These are phyloP conservation scores for Mayetiola destructor DNA, from an alignment of 2,888 invertebrate genomes.

Conservation along the genomic window DNA sequence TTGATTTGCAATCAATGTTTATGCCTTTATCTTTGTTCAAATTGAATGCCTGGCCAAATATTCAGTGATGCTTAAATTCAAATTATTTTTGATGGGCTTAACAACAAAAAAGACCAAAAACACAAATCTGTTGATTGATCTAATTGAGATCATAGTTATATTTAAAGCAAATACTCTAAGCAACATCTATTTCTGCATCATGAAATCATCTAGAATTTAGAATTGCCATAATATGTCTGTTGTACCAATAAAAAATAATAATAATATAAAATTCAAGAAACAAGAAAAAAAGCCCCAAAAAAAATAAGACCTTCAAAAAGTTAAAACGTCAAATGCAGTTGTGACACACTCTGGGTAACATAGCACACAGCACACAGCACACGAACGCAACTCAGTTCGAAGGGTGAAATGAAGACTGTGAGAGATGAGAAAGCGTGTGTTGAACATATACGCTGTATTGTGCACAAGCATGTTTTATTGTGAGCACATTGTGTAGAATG, in stretches of 20 bases:
- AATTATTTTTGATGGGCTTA: neutral
- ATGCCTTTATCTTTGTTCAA: too few relatives aligned
- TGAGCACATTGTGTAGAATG: neutral
- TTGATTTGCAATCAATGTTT: too few relatives aligned
- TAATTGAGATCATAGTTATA: too few relatives aligned
- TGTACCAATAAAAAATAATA: too few relatives aligned
- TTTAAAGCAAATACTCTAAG: too few relatives aligned
- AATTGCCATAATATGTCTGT: too few relatives aligned
- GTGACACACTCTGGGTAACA: slow-evolving; percentile 14
- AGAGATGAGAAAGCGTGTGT: neutral
- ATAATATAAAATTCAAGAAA: too few relatives aligned
- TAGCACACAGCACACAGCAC: neutral
- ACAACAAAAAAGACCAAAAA: neutral
- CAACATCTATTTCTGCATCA: too few relatives aligned
- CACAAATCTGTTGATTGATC: too few relatives aligned
- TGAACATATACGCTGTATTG: neutral
- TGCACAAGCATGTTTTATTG: neutral
- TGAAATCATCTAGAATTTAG: too few relatives aligned
- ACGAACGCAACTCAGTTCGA: slow-evolving; percentile 1
- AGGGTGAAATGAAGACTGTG: neutral
- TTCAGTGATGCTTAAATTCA: neutral
- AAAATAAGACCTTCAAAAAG: slow-evolving; percentile 15
- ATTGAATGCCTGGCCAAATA: too few relatives aligned
- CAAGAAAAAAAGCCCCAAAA: neutral
- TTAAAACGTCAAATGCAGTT: slow-evolving; percentile 18